phyloP scores from a whole-genome alignment of 2,888 invertebrate genomes.

The Pachycephus smyrnensis region DNA sequence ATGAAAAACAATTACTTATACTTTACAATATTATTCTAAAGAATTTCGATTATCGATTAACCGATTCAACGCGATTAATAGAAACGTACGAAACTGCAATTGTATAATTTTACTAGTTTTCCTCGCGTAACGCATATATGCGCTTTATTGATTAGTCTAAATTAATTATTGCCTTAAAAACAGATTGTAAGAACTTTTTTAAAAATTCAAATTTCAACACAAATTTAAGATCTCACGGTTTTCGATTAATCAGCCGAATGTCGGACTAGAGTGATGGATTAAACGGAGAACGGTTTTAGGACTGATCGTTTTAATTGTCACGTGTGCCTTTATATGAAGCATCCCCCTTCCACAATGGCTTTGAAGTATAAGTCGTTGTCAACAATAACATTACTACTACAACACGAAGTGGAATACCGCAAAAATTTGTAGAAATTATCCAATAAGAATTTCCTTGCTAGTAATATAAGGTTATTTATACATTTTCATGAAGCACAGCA shows the following conservation, averaged over 20 bases:
- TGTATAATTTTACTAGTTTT: conserved; percentile 68
- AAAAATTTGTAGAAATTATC: not conserved
- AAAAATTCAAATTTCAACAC: not conserved
- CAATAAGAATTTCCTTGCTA: not conserved
- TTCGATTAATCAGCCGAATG: conserved; percentile 2
- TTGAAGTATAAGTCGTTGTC: not conserved
- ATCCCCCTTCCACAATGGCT: conserved; percentile 42
- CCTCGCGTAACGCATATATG: conserved; percentile 64
- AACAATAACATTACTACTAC: not conserved
- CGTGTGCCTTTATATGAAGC: conserved; percentile 58
- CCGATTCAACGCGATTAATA: conserved; percentile 32
- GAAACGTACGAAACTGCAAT: conserved; percentile 69
- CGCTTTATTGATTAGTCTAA: not conserved
- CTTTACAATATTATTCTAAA: not conserved
- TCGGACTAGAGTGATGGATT: conserved; percentile 35
- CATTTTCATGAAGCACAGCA: not conserved
- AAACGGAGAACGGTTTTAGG: conserved; percentile 51
- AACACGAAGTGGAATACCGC: not conserved
- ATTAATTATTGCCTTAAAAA: not conserved
- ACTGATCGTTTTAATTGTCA: conserved; percentile 64
- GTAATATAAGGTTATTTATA: not conserved
- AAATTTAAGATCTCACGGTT: not conserved
- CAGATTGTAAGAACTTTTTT: not conserved
- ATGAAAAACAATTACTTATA: not conserved
- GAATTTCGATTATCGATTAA: not conserved